Percentiles rank a stretch among this genome's conserved stretches.
Evolutionary conservation across 2,113 vertebrate genomes (phyloP).

Genomic region (Sclerurus mexicanus): DNA sequence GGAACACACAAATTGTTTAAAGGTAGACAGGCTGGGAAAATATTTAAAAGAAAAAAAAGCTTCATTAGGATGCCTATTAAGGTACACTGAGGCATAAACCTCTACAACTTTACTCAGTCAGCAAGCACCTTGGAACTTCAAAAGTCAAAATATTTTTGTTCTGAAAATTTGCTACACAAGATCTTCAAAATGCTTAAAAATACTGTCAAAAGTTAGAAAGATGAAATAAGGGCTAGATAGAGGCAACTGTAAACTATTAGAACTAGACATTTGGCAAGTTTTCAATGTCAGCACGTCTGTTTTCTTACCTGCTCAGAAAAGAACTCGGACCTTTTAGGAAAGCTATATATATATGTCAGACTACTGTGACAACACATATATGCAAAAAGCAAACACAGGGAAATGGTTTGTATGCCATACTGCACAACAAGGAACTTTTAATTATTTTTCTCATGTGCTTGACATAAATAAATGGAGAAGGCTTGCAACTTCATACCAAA

Average conservation of each 20-base stretch:
- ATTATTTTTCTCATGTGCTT: neutral
- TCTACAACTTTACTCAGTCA: neutral
- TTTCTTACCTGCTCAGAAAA: neutral
- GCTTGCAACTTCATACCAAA: neutral
- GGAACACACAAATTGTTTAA: neutral
- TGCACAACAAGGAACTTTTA: neutral
- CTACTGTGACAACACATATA: neutral
- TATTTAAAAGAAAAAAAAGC: neutral
- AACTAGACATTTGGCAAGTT: neutral
- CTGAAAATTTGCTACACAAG: neutral
- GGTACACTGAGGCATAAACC: neutral
- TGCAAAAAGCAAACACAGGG: neutral
- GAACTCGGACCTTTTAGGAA: neutral
- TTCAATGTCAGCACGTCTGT: neutral
- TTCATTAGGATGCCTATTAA: neutral
- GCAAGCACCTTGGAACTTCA: neutral
- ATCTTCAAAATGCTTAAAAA: neutral
- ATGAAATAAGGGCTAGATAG: neutral
- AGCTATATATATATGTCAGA: neutral
- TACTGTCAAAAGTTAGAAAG: neutral
- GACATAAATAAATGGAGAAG: neutral
- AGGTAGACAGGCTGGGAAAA: neutral
- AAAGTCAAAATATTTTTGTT: neutral
- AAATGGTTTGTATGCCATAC: neutral
- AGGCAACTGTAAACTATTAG: neutral